phyloP scores from a whole-genome alignment of 2,888 invertebrate species.

The Dryobotodes eremita region DNA sequence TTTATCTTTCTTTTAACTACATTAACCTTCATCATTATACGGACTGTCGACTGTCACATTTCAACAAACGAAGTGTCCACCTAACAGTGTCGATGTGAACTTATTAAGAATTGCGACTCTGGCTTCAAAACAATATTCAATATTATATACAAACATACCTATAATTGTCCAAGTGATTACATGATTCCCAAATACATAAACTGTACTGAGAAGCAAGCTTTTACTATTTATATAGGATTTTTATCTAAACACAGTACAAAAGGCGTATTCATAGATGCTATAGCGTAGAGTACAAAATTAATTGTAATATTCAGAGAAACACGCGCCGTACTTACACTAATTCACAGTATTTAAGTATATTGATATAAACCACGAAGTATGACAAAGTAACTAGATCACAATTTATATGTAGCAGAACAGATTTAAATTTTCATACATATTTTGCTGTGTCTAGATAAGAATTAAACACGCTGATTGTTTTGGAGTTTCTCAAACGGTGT shows the following conservation, averaged over 20 bases:
- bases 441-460: constrained; percentile 72
- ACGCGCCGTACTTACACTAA: constrained; percentile 37
- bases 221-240: constrained; percentile 67
- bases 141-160: constrained; percentile 30
- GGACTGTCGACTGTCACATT: constrained; percentile 82
- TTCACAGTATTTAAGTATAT: constrained; percentile 30
- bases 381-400: constrained; percentile 25
- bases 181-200: constrained; percentile 68
- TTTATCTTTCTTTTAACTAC: constrained; percentile 77
- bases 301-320: constrained; percentile 24
- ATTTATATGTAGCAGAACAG: constrained; percentile 13
- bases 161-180: constrained; percentile 57
- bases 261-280: constrained; percentile 30
- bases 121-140: constrained; percentile 66
- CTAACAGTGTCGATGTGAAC: constrained; percentile 80
- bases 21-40: constrained; percentile 85
- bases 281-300: constrained; percentile 29
- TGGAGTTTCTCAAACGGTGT: constrained; percentile 42
- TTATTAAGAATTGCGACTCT: constrained; percentile 81
- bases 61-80: constrained; percentile 78
- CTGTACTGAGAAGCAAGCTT: constrained; percentile 85
- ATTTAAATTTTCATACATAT: constrained; percentile 37
- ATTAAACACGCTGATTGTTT: constrained; percentile 44
- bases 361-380: constrained; percentile 11
- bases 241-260: constrained; percentile 68